These are phyloP conservation scores for Larimichthys polyactis DNA, from an alignment of 2,113 vertebrate genomes.

Conservation along the genomic window DNA sequence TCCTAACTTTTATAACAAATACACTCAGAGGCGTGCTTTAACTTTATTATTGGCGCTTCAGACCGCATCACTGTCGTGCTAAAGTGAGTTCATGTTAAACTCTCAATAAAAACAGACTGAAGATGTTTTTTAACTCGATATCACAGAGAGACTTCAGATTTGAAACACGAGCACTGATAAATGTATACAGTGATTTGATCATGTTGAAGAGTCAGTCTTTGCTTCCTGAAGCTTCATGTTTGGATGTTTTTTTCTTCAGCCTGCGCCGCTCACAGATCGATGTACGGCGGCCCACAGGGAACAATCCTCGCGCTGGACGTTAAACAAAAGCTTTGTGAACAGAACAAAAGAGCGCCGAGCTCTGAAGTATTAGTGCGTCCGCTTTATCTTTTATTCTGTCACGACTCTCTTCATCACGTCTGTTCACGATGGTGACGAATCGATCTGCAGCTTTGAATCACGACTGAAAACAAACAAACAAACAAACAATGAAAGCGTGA, in stretches of 20 bases:
- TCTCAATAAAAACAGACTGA: neutral
- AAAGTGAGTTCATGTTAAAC: neutral
- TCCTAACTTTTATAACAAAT: too few species aligned
- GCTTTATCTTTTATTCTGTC: neutral
- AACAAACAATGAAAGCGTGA: constrained; percentile 35
- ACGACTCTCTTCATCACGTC: neutral
- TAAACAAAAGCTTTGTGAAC: constrained; percentile 16
- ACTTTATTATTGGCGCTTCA: too few species aligned
- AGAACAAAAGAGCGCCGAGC: constrained; percentile 7
- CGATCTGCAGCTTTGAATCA: constrained; percentile 16
- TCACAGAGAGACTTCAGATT: neutral
- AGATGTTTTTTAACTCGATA: neutral
- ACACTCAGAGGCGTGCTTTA: too few species aligned
- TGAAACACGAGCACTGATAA: neutral
- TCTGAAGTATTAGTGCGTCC: neutral
- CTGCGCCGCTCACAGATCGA: neutral
- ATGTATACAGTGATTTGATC: neutral
- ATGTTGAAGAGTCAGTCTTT: neutral
- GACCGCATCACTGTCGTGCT: too few species aligned
- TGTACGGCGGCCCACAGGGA: neutral
- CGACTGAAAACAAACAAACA: constrained; percentile 14
- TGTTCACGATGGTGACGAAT: neutral
- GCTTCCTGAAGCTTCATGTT: neutral
- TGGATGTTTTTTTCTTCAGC: too few species aligned
- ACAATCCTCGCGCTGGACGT: neutral